A percentile compares a stretch with the other conserved stretches of the same genome.
Evolutionary conservation across 2,113 vertebrate genomes (phyloP).

Genomic region (Ammodramus savannarum): DNA sequence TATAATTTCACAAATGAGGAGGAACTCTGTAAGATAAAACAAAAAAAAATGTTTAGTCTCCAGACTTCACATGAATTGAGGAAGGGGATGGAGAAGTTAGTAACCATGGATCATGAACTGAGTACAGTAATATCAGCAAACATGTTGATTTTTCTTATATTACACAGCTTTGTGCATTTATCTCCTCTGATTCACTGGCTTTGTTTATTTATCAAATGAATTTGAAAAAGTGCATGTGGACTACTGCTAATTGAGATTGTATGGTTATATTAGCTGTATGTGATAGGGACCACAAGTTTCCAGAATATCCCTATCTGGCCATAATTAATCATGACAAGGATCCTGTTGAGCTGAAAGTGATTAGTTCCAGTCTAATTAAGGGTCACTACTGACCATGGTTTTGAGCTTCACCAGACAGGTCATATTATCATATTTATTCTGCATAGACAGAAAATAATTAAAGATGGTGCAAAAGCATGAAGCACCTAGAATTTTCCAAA

Average conservation of each 20-base stretch:
- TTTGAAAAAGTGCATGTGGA: not conserved
- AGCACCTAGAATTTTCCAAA: not conserved
- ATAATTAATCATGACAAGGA: constrained; percentile 31
- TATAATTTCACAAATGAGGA: not conserved
- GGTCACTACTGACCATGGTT: not conserved
- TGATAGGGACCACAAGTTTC: not conserved
- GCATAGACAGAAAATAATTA: not conserved
- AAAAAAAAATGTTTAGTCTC: not conserved
- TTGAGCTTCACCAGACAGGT: not conserved
- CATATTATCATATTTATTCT: not conserved
- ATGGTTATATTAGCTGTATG: not conserved
- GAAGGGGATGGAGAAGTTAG: not conserved
- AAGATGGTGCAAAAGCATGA: not conserved
- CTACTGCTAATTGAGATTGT: not conserved
- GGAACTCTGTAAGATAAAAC: not conserved
- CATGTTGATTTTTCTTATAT: not conserved
- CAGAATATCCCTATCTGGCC: not conserved
- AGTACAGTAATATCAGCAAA: not conserved
- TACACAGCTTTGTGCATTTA: not conserved
- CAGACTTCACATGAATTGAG: not conserved
- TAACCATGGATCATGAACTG: not conserved
- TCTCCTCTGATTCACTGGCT: not conserved
- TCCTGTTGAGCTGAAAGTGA: not conserved
- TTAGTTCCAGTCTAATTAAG: constrained; percentile 29
- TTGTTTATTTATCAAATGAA: not conserved